phyloP scores from a whole-genome alignment of 2,888 invertebrate species.

The Lithophane leautieri region DNA sequence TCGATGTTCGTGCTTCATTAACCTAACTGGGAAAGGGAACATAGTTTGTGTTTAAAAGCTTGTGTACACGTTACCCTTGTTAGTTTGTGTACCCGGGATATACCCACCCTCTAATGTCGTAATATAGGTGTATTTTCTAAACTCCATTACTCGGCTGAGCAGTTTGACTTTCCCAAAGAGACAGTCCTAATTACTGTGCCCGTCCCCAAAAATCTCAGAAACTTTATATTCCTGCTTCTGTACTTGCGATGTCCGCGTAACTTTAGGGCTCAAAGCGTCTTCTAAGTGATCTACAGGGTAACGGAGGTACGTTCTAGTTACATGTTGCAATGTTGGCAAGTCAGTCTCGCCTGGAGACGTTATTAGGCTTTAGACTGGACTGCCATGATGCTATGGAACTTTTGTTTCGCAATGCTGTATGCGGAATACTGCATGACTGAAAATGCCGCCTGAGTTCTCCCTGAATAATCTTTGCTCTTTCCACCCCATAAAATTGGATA shows the following conservation, averaged over 20 bases:
- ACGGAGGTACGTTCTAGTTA: not conserved
- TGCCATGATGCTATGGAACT: not conserved
- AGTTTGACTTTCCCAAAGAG: not conserved
- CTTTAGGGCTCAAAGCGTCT: not conserved
- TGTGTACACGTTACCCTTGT: not conserved
- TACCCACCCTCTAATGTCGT: not conserved
- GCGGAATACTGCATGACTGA: not conserved
- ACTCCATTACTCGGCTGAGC: not conserved
- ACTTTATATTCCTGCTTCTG: too few species aligned
- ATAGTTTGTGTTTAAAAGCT: constrained; percentile 16
- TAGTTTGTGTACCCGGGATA: not conserved
- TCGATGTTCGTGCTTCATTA: constrained; percentile 54
- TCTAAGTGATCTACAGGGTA: not conserved
- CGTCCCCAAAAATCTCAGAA: not conserved
- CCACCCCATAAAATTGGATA: not conserved
- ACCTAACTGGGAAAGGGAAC: constrained; percentile 6
- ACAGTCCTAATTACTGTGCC: not conserved
- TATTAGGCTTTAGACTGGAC: not conserved
- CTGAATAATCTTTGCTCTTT: not conserved
- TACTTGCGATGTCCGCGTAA: not conserved
- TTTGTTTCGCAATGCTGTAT: not conserved
- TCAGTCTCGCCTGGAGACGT: not conserved
- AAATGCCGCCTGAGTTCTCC: not conserved
- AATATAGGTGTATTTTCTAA: not conserved
- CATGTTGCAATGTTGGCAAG: not conserved